A percentile compares a stretch with the other conserved stretches of the same genome.
Evolutionary conservation across 92 coral and sea anemone species (phyloP).

Genomic region (Actinernus sp.): DNA sequence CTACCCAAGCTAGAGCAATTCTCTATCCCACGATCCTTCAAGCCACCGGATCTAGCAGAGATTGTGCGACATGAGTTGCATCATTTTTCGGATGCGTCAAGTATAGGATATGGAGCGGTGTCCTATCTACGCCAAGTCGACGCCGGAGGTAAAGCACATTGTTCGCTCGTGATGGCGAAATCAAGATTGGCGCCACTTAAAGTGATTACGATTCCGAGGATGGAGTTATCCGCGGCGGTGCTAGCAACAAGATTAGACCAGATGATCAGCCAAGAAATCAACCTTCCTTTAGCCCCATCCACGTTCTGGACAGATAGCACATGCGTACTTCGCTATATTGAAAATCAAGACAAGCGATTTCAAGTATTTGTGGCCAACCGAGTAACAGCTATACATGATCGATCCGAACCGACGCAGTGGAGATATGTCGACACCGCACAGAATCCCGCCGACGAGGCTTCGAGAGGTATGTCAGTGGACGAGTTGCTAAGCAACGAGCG

Average conservation of each 20-base stretch:
- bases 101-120: slow-evolving; percentile 6
- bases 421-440: no score
- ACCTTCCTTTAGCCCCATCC: background rate
- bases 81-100: slow-evolving; percentile 16
- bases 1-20: slow-evolving; percentile 10
- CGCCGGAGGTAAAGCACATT: slow-evolving; percentile 2
- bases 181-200: slow-evolving; percentile 2
- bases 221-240: background rate
- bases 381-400: slow-evolving; percentile 2
- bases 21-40: background rate
- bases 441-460: no score
- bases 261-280: background rate
- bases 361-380: no score
- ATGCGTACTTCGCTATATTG: slow-evolving; percentile 1
- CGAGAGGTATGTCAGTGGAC: no score
- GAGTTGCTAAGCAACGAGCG: no score
- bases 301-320: no score
- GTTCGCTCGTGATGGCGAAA: slow-evolving; percentile 11
- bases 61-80: no score
- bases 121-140: slow-evolving; percentile 5
- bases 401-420: slow-evolving; percentile 6
- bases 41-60: no score
- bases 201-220: background rate
- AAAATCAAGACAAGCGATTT: background rate
- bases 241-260: slow-evolving; percentile 1